A percentile compares a stretch with the other conserved stretches of the same genome.
Evolutionary conservation across 53 echinoderm and acorn worm genomes (phyloP).

Genomic region (Henricia sp.): DNA sequence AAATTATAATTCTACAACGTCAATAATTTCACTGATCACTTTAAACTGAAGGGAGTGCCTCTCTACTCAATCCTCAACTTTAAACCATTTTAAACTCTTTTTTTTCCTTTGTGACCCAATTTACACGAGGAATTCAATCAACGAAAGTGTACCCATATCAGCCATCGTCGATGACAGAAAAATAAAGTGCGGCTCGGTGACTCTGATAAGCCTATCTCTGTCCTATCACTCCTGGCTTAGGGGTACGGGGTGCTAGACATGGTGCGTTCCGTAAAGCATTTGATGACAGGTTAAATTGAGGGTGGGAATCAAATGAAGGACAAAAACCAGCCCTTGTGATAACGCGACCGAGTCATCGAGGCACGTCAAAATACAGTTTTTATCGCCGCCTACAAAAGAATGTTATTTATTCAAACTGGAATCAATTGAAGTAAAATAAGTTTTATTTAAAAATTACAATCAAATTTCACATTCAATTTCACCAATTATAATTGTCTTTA

Average conservation of each 20-base stretch:
- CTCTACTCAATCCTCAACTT: slow-evolving; percentile 5
- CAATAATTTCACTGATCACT: too few relatives aligned
- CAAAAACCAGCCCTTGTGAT: slow-evolving; percentile 4
- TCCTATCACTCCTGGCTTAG: neutral
- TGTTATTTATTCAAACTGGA: too few relatives aligned
- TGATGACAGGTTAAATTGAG: slow-evolving; percentile 37
- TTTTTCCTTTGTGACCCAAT: slow-evolving; percentile 3
- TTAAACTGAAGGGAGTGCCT: too few relatives aligned
- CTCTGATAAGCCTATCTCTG: slow-evolving; percentile 25
- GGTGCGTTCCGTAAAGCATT: neutral
- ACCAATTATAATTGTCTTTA: too few relatives aligned
- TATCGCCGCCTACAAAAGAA: too few relatives aligned
- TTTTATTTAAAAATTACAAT: too few relatives aligned
- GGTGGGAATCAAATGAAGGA: neutral
- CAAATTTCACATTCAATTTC: too few relatives aligned
- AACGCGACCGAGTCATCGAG: slow-evolving; percentile 37
- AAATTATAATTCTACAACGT: too few relatives aligned
- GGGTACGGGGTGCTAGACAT: neutral
- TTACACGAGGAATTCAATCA: slow-evolving; percentile 31
- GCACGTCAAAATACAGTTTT: neutral
- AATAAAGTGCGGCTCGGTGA: slow-evolving; percentile 21
- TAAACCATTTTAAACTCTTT: neutral
- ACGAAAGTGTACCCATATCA: slow-evolving; percentile 25
- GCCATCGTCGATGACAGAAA: slow-evolving; percentile 2
- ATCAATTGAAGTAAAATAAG: too few relatives aligned